Evolutionary conservation across 2,113 vertebrate species (phyloP).

Genomic region (Myiozetetes cayanensis): DNA sequence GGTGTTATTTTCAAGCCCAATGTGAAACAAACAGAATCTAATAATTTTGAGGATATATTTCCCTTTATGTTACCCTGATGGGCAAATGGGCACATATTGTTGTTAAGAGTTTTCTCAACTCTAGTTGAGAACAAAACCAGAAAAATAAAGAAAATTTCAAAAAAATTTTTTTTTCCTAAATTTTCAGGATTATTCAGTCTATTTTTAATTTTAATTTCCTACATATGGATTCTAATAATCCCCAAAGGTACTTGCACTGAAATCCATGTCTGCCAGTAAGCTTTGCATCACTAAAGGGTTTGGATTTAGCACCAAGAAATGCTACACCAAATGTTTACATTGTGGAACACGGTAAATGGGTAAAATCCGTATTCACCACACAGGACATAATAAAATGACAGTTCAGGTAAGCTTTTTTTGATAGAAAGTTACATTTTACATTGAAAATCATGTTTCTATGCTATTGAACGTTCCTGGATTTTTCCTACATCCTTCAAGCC

Average conservation of each 20-base stretch:
- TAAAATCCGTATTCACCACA: neutral
- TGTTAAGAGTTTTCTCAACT: neutral
- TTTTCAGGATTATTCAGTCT: neutral
- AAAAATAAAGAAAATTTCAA: neutral
- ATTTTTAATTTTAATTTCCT: neutral
- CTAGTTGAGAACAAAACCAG: neutral
- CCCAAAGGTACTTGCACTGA: neutral
- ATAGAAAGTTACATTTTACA: neutral
- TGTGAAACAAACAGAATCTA: neutral
- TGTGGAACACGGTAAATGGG: neutral
- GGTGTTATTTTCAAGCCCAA: neutral
- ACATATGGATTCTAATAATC: neutral
- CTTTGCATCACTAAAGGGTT: neutral
- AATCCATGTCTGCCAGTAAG: neutral
- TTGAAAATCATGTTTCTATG: neutral
- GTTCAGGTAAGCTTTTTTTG: neutral
- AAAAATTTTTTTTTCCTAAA: neutral
- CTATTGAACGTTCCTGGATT: neutral
- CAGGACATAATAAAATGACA: neutral
- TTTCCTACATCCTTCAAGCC: neutral
- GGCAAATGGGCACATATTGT: neutral
- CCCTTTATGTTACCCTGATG: neutral
- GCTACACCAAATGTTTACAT: neutral
- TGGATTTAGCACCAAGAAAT: neutral
- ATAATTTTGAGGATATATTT: constrained; percentile 3